These are phyloP conservation scores for Tursiops truncatus DNA, from an alignment of 2,113 vertebrate species.

Conservation along the genomic window DNA sequence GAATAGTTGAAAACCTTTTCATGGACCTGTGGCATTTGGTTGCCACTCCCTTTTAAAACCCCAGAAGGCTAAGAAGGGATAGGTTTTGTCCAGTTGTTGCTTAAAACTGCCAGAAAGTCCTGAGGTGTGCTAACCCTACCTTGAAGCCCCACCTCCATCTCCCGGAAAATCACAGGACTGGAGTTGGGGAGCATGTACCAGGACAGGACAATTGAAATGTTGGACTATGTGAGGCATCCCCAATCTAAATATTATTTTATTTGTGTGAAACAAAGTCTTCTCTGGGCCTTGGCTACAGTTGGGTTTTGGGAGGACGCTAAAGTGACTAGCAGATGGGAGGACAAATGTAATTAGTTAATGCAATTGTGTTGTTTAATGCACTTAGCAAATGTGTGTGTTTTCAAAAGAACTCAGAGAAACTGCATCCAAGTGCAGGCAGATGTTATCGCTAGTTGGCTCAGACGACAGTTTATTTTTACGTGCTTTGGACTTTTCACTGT, in stretches of 20 bases:
- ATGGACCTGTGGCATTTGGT: neutral
- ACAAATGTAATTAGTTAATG: constrained; percentile 41
- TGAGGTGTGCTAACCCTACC: neutral
- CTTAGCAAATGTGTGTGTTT: constrained; percentile 17
- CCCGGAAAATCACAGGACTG: neutral
- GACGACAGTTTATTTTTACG: constrained; percentile 4
- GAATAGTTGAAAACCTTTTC: neutral
- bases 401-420: constrained; percentile 35
- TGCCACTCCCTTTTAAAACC: neutral
- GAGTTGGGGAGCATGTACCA: neutral
- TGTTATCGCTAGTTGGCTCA: neutral
- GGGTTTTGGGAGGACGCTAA: neutral
- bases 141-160: neutral
- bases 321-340: neutral
- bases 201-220: neutral
- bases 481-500: constrained; percentile 23
- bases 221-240: neutral
- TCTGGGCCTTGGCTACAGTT: neutral
- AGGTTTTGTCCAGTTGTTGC: neutral
- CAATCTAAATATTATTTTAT: neutral
- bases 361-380: neutral
- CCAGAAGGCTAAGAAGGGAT: neutral
- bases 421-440: constrained; percentile 1
- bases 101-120: constrained; percentile 14
- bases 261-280: neutral